Conservation (phyloP, 2,113 vertebrate species). For the Lepisosteus osseus region DNA sequence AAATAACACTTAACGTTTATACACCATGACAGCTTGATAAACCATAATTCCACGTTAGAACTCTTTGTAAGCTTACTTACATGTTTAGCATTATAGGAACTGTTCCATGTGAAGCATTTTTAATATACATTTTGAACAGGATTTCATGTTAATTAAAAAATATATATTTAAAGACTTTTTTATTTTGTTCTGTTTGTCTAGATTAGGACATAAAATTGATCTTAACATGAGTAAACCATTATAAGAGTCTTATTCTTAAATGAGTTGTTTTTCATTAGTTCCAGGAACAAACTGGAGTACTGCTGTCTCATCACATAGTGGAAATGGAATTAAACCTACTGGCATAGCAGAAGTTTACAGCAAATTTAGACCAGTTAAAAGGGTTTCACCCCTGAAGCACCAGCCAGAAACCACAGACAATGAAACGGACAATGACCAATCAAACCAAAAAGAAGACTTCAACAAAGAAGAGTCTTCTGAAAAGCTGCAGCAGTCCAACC, state of each 20-base stretch:
- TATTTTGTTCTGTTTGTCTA: too few relatives aligned
- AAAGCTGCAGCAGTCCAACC: slow-evolving; percentile 46
- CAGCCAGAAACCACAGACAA: slow-evolving; percentile 86
- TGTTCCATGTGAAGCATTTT: too few relatives aligned
- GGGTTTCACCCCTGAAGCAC: slow-evolving; percentile 93
- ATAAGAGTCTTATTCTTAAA: background rate
- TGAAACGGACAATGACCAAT: slow-evolving; percentile 76
- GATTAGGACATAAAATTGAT: too few relatives aligned
- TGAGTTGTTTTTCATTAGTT: slow-evolving; percentile 59
- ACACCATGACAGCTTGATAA: too few relatives aligned
- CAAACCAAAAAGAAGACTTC: slow-evolving; percentile 65
- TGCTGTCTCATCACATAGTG: slow-evolving; percentile 69
- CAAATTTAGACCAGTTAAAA: slow-evolving; percentile 94
- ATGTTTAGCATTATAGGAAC: too few relatives aligned
- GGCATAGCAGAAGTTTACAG: slow-evolving; percentile 88
- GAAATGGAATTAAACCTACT: slow-evolving; percentile 81
- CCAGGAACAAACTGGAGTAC: slow-evolving; percentile 86
- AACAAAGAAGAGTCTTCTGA: slow-evolving; percentile 65
- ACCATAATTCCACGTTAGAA: too few relatives aligned
- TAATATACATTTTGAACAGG: too few relatives aligned
- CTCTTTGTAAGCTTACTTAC: too few relatives aligned
- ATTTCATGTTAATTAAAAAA: too few relatives aligned
- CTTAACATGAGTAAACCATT: too few relatives aligned
- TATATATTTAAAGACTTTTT: too few relatives aligned
- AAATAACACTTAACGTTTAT: too few relatives aligned